Conservation (phyloP, 2,113 vertebrate genomes). For the Syrmaticus mikado region DNA sequence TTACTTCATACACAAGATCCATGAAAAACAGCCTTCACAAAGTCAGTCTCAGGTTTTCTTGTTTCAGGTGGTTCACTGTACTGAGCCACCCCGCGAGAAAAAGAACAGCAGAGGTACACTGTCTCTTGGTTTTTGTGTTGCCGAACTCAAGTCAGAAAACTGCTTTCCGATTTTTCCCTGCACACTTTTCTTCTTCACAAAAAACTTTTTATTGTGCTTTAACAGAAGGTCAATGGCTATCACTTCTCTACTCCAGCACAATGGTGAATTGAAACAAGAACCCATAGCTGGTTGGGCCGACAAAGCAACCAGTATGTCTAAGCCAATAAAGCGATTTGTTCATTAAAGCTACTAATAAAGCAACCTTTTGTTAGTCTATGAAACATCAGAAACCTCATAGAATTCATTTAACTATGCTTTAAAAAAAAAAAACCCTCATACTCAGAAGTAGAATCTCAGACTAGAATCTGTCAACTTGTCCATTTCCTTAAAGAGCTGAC, state of each 20-base stretch:
- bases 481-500: constrained; percentile 43
- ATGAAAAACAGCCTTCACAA: constrained; percentile 8
- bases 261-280: constrained; percentile 86
- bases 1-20: constrained; percentile 10
- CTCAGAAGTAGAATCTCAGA: constrained; percentile 39
- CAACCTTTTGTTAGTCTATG: constrained; percentile 83
- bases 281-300: constrained; percentile 79
- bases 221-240: constrained; percentile 84
- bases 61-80: background rate
- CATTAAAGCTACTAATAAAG: constrained; percentile 84
- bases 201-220: constrained; percentile 83
- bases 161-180: constrained; percentile 50
- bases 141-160: constrained; percentile 47
- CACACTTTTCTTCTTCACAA: constrained; percentile 75
- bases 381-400: constrained; percentile 81
- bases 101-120: background rate
- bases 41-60: background rate
- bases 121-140: constrained; percentile 3
- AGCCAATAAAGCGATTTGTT: constrained; percentile 85
- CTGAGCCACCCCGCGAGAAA: background rate
- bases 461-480: constrained; percentile 63
- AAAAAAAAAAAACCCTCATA: constrained; percentile 43
- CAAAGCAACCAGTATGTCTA: constrained; percentile 86
- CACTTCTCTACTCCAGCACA: constrained; percentile 81
- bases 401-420: constrained; percentile 69